Evolutionary conservation across 2,888 invertebrate species (phyloP).

Genomic region (Amaurobius ferox): DNA sequence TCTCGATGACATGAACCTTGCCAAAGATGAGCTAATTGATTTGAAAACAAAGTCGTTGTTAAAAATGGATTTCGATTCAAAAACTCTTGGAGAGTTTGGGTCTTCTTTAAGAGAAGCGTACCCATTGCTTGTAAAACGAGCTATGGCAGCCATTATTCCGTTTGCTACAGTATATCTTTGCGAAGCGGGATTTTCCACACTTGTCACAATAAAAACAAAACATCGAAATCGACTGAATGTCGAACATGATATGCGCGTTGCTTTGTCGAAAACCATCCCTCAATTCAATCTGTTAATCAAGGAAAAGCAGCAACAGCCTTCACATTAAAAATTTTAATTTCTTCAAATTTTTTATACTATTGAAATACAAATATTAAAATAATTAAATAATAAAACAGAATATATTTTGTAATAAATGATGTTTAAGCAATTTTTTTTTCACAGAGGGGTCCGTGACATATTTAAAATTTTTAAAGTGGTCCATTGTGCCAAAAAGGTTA

Average conservation of each 20-base stretch:
- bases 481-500: conserved; percentile 16
- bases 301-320: conserved; percentile 47
- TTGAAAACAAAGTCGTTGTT: conserved; percentile 38
- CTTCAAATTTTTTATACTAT: conserved; percentile 50
- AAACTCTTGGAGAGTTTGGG: conserved; percentile 23
- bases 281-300: conserved; percentile 51
- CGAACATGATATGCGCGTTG: conserved; percentile 45
- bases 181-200: conserved; percentile 42
- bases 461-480: conserved; percentile 19
- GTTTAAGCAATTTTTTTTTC: conserved; percentile 34
- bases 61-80: conserved; percentile 43
- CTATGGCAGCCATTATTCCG: conserved; percentile 53
- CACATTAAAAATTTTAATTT: conserved; percentile 46
- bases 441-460: conserved; percentile 23
- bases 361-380: conserved; percentile 55
- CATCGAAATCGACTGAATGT: conserved; percentile 48
- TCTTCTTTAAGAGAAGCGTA: conserved; percentile 14
- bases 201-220: conserved; percentile 39
- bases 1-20: too few species aligned
- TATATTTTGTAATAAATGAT: conserved; percentile 17
- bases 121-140: conserved; percentile 19
- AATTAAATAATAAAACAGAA: conserved; percentile 25
- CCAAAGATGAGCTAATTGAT: conserved; percentile 51
- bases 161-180: conserved; percentile 47
- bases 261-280: conserved; percentile 49